Evolutionary conservation across 2,797 vertebrate species (phyloP).

Genomic region (Euphonia xanthogaster): DNA sequence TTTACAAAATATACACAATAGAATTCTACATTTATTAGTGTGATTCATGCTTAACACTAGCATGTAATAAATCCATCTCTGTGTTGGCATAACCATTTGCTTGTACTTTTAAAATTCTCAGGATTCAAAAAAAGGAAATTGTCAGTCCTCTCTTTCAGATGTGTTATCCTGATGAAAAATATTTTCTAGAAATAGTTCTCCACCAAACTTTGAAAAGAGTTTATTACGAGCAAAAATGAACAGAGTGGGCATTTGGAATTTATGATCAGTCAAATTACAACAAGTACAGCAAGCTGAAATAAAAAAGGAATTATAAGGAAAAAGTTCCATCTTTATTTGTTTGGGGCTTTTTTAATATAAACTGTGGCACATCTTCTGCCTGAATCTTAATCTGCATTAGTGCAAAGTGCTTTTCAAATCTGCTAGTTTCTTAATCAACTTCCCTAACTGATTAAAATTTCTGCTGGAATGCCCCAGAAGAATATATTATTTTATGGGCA

Average conservation of each 20-base stretch:
- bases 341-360: background rate
- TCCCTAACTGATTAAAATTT: background rate
- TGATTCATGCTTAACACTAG: background rate
- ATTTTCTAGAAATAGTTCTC: background rate
- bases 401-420: background rate
- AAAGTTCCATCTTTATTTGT: background rate
- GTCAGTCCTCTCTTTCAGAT: background rate
- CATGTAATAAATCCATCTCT: background rate
- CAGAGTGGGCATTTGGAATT: background rate
- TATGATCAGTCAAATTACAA: background rate
- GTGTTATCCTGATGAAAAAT: background rate
- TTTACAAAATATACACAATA: slow-evolving; percentile 7
- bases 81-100: background rate
- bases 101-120: background rate
- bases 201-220: background rate
- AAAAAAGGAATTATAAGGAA: background rate
- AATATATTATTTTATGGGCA: background rate
- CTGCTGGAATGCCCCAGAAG: background rate
- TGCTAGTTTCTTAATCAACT: background rate
- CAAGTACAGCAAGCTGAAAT: background rate
- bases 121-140: background rate
- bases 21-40: background rate
- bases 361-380: background rate
- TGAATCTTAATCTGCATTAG: background rate
- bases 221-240: background rate